These are phyloP conservation scores for Lethrus apterus DNA, from an alignment of 1,140 invertebrate genomes.

Conservation along the genomic window DNA sequence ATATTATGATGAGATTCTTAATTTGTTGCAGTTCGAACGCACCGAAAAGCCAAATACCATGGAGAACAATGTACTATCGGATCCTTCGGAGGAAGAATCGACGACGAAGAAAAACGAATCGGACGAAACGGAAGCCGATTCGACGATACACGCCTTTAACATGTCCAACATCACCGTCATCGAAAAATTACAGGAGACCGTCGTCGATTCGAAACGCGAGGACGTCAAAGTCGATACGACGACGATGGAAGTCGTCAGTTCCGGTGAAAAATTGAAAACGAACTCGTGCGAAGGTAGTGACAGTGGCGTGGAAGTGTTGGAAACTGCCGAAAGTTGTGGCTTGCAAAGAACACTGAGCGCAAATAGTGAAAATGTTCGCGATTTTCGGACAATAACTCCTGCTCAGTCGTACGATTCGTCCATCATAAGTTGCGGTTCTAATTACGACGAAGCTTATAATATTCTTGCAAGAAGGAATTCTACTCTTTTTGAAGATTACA, in stretches of 20 bases:
- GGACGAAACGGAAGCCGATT: conserved; percentile 22
- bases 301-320: conserved; percentile 66
- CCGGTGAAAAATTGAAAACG: conserved; percentile 10
- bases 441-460: conserved; percentile 54
- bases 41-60: too few relatives aligned
- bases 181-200: conserved; percentile 18
- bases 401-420: conserved; percentile 63
- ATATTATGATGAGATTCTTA: too few relatives aligned
- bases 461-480: conserved; percentile 45
- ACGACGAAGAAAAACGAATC: too few relatives aligned
- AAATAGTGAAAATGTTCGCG: conserved; percentile 53
- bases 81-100: conserved; percentile 5
- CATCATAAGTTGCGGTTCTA: conserved; percentile 65
- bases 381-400: conserved; percentile 49
- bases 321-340: conserved; percentile 39
- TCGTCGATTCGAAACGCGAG: conserved; percentile 2
- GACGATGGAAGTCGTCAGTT: too few relatives aligned
- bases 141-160: conserved; percentile 31
- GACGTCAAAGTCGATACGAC: conserved; percentile 13
- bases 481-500: conserved; percentile 41
- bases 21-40: too few relatives aligned
- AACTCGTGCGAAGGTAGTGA: conserved; percentile 59
- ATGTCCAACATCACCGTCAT: conserved; percentile 32
- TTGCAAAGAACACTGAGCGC: conserved; percentile 46
- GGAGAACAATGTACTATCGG: too few relatives aligned